Conservation (phyloP, 1,140 invertebrate genomes). For the Lucilia cuprina region DNA sequence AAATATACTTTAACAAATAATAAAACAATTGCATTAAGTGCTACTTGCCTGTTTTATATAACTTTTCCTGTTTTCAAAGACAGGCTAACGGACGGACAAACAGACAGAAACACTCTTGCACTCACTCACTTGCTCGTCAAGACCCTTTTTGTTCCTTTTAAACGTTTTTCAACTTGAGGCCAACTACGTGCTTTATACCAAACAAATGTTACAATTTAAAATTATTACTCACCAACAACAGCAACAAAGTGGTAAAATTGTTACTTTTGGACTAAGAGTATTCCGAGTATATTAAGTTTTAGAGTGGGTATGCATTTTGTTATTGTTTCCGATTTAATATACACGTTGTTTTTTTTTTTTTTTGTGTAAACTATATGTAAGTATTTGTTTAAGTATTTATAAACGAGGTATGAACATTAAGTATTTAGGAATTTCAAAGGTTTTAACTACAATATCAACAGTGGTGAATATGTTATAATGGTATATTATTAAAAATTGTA, state of each 20-base stretch:
- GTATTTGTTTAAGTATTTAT: no score
- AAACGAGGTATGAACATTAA: no score
- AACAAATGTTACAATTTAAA: neutral
- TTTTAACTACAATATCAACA: no score
- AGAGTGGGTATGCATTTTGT: neutral
- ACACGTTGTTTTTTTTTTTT: neutral
- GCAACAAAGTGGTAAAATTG: no score
- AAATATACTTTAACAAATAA: neutral
- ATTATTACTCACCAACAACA: neutral
- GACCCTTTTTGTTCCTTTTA: neutral
- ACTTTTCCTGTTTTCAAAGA: neutral
- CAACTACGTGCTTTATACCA: neutral
- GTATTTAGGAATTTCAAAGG: no score
- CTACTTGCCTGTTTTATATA: neutral
- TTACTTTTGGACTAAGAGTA: neutral
- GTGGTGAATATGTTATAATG: no score
- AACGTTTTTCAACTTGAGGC: neutral
- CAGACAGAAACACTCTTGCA: neutral
- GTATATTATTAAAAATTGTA: no score
- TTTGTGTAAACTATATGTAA: no score
- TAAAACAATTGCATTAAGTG: neutral
- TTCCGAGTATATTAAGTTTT: neutral
- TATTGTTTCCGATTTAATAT: neutral
- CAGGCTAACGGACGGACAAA: neutral
- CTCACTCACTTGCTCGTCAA: neutral